A percentile compares a stretch with the other conserved stretches of the same genome.
Evolutionary conservation across 2,797 vertebrate species (phyloP).

Genomic region (Sciurus vulgaris): DNA sequence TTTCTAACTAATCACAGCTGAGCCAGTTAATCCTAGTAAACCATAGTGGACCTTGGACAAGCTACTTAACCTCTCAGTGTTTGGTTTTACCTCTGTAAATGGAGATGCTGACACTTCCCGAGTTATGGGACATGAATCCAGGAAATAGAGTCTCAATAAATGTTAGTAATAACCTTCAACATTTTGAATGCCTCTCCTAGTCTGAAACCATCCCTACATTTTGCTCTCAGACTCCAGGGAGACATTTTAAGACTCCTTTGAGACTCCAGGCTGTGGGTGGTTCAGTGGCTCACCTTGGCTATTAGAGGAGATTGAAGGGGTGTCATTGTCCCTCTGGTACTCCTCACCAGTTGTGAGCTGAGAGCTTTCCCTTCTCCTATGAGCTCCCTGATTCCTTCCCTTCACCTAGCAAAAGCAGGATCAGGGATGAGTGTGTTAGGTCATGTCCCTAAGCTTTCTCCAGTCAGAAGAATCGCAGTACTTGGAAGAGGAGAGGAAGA

Average conservation of each 20-base stretch:
- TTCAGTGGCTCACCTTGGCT: not conserved
- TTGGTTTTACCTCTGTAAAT: conserved; percentile 13
- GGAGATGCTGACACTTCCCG: not conserved
- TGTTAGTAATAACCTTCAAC: not conserved
- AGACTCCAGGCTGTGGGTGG: not conserved
- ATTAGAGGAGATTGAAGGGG: not conserved
- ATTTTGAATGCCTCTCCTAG: not conserved
- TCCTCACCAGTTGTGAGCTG: not conserved
- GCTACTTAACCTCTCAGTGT: not conserved
- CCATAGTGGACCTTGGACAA: not conserved
- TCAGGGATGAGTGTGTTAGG: not conserved
- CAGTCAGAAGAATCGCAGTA: not conserved
- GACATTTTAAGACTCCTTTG: not conserved
- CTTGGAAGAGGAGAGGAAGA: not conserved
- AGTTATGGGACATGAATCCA: not conserved
- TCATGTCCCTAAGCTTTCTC: not conserved
- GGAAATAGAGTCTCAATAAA: not conserved
- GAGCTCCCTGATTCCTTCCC: not conserved
- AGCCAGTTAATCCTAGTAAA: conserved; percentile 3
- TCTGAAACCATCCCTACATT: conserved; percentile 5
- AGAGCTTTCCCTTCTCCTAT: not conserved
- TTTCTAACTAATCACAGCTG: not conserved
- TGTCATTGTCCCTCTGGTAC: not conserved
- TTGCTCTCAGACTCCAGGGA: conserved; percentile 3
- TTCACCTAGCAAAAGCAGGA: not conserved